Conservation (phyloP, 2,797 vertebrate genomes). For the Rhincodon typus region DNA sequence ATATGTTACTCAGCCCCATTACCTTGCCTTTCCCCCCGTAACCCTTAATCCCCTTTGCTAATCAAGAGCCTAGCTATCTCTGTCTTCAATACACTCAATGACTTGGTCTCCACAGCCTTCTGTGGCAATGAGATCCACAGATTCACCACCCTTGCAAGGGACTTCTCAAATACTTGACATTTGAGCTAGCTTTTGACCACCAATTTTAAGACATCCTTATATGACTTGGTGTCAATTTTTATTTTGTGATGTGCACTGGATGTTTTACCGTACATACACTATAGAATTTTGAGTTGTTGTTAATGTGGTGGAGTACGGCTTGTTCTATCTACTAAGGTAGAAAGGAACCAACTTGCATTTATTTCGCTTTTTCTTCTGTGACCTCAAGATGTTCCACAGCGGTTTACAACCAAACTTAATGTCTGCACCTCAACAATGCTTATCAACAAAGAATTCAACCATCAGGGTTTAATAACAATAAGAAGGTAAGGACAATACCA, state of each 20-base stretch:
- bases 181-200: neutral
- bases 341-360: neutral
- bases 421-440: neutral
- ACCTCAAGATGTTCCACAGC: neutral
- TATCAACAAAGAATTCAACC: neutral
- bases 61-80: no score
- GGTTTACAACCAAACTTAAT: neutral
- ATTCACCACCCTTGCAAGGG: neutral
- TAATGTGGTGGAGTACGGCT: neutral
- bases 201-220: neutral
- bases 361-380: neutral
- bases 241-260: neutral
- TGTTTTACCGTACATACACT: neutral
- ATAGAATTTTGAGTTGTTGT: neutral
- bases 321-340: neutral
- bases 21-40: no score
- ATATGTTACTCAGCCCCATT: no score
- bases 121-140: no score
- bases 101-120: no score
- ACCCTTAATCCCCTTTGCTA: no score
- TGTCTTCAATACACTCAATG: no score
- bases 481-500: neutral
- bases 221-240: neutral
- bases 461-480: neutral
- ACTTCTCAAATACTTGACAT: neutral